Base-by-base conservation (phyloP, 1,140 invertebrate species). In the Teleopsis dalmanni region DNA sequence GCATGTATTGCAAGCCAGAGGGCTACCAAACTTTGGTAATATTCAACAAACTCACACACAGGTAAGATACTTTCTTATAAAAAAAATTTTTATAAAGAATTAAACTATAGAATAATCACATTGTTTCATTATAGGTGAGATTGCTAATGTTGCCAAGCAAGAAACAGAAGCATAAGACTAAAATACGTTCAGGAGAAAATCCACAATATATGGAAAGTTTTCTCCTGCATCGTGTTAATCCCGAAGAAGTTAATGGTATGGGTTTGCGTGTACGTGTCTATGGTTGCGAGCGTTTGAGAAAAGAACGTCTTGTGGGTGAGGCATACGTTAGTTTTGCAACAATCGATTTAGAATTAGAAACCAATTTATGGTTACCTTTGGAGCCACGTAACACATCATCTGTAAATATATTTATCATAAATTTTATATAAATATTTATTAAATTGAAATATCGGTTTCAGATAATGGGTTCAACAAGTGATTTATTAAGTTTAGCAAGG, bases 201-300 rank as follows among this genome's bases (percentile, higher is more conserved):
- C 91, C 91, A 2, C 85, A 91, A 59, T 95, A 89, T 61, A 87
- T 93, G 80, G 92, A 95, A 66, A 91, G 86, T 57, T 94, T 95
- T 70, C 76, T 91, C 31, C 81, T 96, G 51, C 88, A 83, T 68
- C 85, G 91, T 65, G 89, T 95, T 31, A 91, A 90, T 74, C 88
- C 88, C 72, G 91, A 94, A 74, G 92, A 95, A 60, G 88, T 95
- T 2, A 87, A 88, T 62, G 87, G 87, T 14, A 86, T 95, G 78
- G 91, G 91, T 0, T 76, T 95, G 1, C 79, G 92, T 26, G 81
- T 95, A 23, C 79, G 93, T n/a, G 79, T 96, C 11, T 95, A 95
- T 65, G 89, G 90, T 4, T 87, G 87, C 71, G 87, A 91, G 68
- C 75, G 91, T 45, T 91, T 95, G 85, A 78, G 91, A 13, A 78